phyloP scores from a whole-genome alignment of 2,797 vertebrate species.

The Tamandua tetradactyla region DNA sequence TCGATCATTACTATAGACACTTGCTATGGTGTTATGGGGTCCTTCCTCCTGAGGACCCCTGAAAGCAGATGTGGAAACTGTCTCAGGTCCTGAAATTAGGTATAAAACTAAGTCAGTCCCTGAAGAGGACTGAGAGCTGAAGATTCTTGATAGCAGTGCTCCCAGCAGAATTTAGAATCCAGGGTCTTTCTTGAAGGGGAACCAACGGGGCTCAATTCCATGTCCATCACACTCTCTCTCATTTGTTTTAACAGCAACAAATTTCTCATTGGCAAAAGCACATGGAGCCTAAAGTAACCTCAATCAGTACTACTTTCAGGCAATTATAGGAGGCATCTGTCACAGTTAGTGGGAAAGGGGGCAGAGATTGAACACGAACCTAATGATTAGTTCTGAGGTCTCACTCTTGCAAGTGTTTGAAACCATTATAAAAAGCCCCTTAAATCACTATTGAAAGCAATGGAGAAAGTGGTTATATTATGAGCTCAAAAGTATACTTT shows the following conservation, averaged over 20 bases:
- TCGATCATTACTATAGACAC: neutral
- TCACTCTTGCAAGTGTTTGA: neutral
- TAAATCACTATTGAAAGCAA: neutral
- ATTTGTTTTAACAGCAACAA: neutral
- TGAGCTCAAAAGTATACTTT: neutral
- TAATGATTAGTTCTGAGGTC: neutral
- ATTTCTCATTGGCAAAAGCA: neutral
- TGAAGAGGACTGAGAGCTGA: neutral
- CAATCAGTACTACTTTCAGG: neutral
- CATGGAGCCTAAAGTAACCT: neutral
- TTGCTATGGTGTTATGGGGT: neutral
- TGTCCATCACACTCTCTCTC: neutral
- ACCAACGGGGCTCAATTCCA: fast-evolving
- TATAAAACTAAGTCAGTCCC: neutral
- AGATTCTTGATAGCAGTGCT: neutral
- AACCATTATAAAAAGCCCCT: neutral
- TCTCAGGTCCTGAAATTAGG: neutral
- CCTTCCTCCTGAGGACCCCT: neutral
- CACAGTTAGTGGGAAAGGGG: neutral
- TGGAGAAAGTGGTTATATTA: neutral
- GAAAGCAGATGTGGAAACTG: neutral
- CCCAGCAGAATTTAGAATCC: neutral
- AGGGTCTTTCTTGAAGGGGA: fast-evolving
- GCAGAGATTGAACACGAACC: neutral
- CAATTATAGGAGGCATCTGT: neutral